A percentile compares a stretch with the other conserved stretches of the same genome.
Conservation (phyloP, 2,797 vertebrate species). For the Pseudotriccus pelzelni region DNA sequence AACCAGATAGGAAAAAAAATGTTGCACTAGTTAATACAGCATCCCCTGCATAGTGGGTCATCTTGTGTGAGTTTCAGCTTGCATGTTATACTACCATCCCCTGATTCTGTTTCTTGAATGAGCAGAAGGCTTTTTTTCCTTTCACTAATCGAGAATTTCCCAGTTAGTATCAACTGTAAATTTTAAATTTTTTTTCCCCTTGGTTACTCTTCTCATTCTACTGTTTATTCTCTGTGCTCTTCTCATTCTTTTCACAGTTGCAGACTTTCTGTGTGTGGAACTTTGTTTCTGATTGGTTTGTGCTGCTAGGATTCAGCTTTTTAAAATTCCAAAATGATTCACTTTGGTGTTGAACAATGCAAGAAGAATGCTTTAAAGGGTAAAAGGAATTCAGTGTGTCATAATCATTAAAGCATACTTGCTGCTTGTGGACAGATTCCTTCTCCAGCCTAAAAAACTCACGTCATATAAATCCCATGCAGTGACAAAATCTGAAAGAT, state of each 20-base stretch:
- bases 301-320: neutral
- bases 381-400: neutral
- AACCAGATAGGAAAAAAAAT: neutral
- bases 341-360: slow-evolving; percentile 1
- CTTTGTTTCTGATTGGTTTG: neutral
- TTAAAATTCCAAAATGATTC: neutral
- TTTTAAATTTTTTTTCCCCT: fast-evolving
- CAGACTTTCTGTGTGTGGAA: neutral
- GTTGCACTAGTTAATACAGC: neutral
- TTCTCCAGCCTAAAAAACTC: neutral
- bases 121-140: neutral
- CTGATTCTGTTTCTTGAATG: neutral
- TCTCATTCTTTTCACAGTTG: neutral
- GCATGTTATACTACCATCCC: neutral
- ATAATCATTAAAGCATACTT: neutral
- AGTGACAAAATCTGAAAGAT: neutral
- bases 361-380: neutral
- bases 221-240: neutral
- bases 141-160: neutral
- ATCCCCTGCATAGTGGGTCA: neutral
- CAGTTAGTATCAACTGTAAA: neutral
- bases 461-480: neutral
- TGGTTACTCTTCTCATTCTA: neutral
- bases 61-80: neutral
- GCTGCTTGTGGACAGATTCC: neutral